These are phyloP conservation scores for Drosophila biarmipes DNA, from an alignment of 1,140 invertebrate genomes.

Conservation along the genomic window DNA sequence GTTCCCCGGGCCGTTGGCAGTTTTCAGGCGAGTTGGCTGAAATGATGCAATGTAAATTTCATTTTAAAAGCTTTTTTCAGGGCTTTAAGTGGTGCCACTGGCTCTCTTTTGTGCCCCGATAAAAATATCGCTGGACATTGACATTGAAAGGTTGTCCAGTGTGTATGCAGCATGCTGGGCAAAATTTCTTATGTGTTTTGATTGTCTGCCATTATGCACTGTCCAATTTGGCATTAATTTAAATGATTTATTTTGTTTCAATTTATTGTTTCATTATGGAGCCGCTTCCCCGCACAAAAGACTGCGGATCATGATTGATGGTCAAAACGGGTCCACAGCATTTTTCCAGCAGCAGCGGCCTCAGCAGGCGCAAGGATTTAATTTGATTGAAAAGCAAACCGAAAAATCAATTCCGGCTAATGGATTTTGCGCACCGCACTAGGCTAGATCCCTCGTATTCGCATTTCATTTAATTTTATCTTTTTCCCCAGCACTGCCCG, in stretches of 20 bases:
- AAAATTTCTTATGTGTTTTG: constrained; percentile 35
- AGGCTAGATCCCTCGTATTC: constrained; percentile 33
- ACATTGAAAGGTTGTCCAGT: constrained; percentile 57
- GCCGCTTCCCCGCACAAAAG: constrained; percentile 28
- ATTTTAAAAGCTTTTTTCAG: constrained; percentile 55
- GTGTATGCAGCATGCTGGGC: constrained; percentile 25
- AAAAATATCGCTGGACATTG: constrained; percentile 36
- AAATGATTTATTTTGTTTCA: constrained; percentile 58
- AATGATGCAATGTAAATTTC: constrained; percentile 57
- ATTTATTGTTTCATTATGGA: constrained; percentile 18
- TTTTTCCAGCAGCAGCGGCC: constrained; percentile 23
- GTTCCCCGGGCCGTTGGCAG: background rate
- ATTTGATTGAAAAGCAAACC: constrained; percentile 68
- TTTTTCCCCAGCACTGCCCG: constrained; percentile 11
- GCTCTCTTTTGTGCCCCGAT: constrained; percentile 19
- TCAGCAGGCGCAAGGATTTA: constrained; percentile 51
- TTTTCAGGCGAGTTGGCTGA: constrained; percentile 20
- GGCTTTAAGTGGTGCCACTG: constrained; percentile 42
- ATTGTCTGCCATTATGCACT: constrained; percentile 56
- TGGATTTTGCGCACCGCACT: constrained; percentile 54
- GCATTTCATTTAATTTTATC: constrained; percentile 42
- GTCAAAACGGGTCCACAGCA: constrained; percentile 37
- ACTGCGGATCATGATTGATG: constrained; percentile 66
- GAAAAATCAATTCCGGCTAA: constrained; percentile 66
- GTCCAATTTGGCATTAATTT: constrained; percentile 67